These are phyloP conservation scores for Tragelaphus oryx DNA, from an alignment of 2,797 vertebrate genomes.

Conservation along the genomic window DNA sequence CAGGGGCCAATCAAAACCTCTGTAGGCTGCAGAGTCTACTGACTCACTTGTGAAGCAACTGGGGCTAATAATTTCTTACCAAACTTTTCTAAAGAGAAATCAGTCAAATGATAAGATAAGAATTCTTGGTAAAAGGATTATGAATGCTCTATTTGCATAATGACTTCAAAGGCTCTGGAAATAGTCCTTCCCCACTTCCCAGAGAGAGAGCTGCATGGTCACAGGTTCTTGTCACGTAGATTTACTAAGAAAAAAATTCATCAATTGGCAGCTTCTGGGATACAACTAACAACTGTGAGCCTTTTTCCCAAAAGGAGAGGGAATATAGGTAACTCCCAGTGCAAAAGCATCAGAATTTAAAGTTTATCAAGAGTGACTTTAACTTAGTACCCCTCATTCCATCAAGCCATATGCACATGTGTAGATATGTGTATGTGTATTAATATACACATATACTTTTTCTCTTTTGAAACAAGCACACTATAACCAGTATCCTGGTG, in stretches of 20 bases:
- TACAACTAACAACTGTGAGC: background rate
- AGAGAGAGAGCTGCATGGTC: background rate
- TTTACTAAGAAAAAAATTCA: background rate
- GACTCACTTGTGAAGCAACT: background rate
- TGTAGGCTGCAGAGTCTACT: background rate
- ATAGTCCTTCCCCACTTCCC: background rate
- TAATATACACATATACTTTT: background rate
- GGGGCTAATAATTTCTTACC: background rate
- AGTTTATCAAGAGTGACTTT: background rate
- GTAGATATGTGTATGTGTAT: background rate
- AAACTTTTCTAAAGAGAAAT: constrained; percentile 22
- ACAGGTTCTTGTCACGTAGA: background rate
- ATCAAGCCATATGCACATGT: background rate
- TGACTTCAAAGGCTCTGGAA: constrained; percentile 27
- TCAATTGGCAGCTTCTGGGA: background rate
- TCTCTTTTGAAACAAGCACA: background rate
- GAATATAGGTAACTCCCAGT: background rate
- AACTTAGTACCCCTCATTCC: background rate
- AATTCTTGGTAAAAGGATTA: background rate
- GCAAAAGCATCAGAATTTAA: background rate
- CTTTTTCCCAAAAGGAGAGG: background rate
- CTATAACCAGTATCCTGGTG: background rate
- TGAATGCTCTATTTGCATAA: constrained; percentile 16
- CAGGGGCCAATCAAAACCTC: background rate
- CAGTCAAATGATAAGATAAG: constrained; percentile 34